Base-by-base conservation (phyloP, 2,113 vertebrate genomes). In the Halichoeres trimaculatus region DNA sequence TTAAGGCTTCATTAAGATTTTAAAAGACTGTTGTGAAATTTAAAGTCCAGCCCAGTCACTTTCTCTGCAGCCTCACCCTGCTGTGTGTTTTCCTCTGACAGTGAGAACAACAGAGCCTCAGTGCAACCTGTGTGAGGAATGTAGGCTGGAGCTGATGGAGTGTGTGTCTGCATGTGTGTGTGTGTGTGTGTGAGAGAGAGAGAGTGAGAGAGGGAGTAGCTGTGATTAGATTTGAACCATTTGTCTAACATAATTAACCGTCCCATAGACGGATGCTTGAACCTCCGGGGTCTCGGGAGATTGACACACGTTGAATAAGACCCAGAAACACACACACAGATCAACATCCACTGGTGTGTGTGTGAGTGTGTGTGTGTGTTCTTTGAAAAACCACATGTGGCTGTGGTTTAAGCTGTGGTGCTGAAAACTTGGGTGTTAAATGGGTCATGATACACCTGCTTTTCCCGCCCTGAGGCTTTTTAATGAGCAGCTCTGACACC, bases 161-260 rank as follows among this genome's bases (percentile, higher is more conserved):
- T 35, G 62, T 36, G 54, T 43, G 57, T 41, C 35, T 62, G 38
- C 14, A 14, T 62, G 26, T 48, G 43, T 47, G 34, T 24, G 30
- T 4, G 30, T 30, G 30, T 30, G 30, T 30, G 30, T 30, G 30
- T 30, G 30, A 30, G 30, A 4, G 54, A 23, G 38, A 26, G 24
- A 22, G 74, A 47, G 41, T 12, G 47, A 1, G 19, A 30, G 38
- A 57, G 24, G 11, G 38, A 73, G 59, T 17, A 71, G 59, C 80
- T 67, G 81, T 78, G 81, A 84, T 85, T 79, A 83, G 11, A 88
- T 76, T 76, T 79, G 77, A 64, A 69, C 72, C 54, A 64, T 64
- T 79, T 87, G 51, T 76, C 34, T 35, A 72, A 81, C 24, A 45
- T 74, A 80, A 78, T 89, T 82, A 85, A 78, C 10, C 35, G 22